These are phyloP conservation scores for Atrichornis clamosus DNA, from an alignment of 2,113 vertebrate species.

Conservation along the genomic window DNA sequence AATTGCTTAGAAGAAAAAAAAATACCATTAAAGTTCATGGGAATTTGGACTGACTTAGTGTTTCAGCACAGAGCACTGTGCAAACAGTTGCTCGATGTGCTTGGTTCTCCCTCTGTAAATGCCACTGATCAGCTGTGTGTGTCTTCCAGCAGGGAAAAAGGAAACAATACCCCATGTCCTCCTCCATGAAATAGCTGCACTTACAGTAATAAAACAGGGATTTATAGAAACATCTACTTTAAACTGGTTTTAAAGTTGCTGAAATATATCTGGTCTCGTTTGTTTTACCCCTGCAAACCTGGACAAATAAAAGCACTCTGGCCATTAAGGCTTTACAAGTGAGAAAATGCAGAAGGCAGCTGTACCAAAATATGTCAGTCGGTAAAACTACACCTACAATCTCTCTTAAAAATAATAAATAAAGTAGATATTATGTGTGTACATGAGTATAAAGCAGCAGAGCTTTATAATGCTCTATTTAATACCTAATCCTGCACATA, in stretches of 20 bases:
- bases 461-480: not conserved
- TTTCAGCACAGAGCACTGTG: not conserved
- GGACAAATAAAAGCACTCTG: not conserved
- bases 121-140: not conserved
- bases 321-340: not conserved
- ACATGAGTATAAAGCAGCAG: not conserved
- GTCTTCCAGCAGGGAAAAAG: not conserved
- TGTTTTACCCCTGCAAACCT: not conserved
- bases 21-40: constrained; percentile 21
- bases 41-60: constrained; percentile 30
- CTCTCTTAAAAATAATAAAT: not conserved
- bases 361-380: not conserved
- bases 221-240: constrained; percentile 49
- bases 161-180: not conserved
- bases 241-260: constrained; percentile 8
- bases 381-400: not conserved
- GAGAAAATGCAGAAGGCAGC: not conserved
- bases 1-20: not conserved
- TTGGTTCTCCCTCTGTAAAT: constrained; percentile 15
- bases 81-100: constrained; percentile 17
- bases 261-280: not conserved
- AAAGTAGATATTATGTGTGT: not conserved
- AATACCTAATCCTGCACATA: not conserved
- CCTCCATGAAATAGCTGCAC: not conserved
- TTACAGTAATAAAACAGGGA: constrained; percentile 15